Conservation (phyloP, 1,140 invertebrate genomes). For the Contarinia nasturtii region DNA sequence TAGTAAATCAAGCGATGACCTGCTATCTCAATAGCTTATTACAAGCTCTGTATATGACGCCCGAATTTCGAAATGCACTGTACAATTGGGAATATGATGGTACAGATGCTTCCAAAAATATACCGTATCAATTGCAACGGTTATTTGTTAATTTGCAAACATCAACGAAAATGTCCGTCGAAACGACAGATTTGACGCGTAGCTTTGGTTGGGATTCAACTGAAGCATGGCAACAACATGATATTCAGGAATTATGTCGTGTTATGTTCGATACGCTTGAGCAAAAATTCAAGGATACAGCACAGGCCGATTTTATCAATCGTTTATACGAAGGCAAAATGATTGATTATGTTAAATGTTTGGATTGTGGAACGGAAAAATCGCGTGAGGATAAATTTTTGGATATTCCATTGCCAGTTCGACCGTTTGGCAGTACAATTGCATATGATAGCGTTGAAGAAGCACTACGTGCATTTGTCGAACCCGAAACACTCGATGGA, state of each 20-base stretch:
- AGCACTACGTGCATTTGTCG: conserved; percentile 67
- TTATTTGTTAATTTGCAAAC: conserved; percentile 72
- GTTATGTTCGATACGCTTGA: conserved; percentile 88
- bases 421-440: conserved; percentile 59
- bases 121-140: conserved; percentile 75
- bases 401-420: conserved; percentile 75
- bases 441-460: conserved; percentile 73
- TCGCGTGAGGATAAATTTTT: conserved; percentile 67
- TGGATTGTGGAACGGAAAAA: conserved; percentile 73
- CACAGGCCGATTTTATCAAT: conserved; percentile 68
- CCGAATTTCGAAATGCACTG: conserved; percentile 82
- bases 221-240: conserved; percentile 85
- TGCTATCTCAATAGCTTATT: conserved; percentile 83
- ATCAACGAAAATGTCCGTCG: conserved; percentile 50
- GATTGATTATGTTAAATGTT: conserved; percentile 82
- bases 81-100: conserved; percentile 75
- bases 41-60: conserved; percentile 83
- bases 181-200: conserved; percentile 72
- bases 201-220: conserved; percentile 86
- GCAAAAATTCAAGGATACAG: conserved; percentile 66
- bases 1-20: conserved; percentile 89
- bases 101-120: conserved; percentile 46
- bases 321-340: conserved; percentile 55
- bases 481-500: conserved; percentile 68
- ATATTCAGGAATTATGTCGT: conserved; percentile 78